Evolutionary conservation across 2,797 vertebrate genomes (phyloP).

Genomic region (Phrynocephalus forsythii): DNA sequence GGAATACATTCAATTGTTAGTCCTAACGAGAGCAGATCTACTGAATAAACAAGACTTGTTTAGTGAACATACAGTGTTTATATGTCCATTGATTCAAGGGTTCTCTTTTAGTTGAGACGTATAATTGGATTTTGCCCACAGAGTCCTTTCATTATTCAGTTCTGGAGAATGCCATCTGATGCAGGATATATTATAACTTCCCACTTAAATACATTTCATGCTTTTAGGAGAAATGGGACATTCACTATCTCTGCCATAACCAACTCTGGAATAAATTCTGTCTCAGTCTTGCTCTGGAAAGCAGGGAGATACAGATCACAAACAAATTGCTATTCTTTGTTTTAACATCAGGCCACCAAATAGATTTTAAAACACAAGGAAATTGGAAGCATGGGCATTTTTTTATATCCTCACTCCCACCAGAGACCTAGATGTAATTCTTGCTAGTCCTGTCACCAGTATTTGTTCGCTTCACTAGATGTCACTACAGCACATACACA

Average conservation of each 20-base stretch:
- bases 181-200: neutral
- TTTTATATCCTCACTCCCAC: neutral
- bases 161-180: neutral
- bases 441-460: neutral
- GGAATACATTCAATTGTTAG: neutral
- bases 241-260: neutral
- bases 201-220: neutral
- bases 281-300: neutral
- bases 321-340: neutral
- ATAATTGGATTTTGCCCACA: no score
- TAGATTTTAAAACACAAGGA: neutral
- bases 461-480: conserved; percentile 34
- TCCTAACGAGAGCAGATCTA: no score
- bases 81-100: no score
- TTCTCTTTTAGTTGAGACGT: no score
- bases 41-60: no score
- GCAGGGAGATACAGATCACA: neutral
- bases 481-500: conserved; percentile 32
- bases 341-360: neutral
- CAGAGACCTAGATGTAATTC: neutral
- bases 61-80: no score
- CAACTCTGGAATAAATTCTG: neutral
- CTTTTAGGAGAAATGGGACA: neutral
- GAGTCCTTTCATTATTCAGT: neutral
- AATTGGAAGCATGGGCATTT: neutral